phyloP scores from a whole-genome alignment of 2,888 invertebrate species.

The Mesorhabditis belari region DNA sequence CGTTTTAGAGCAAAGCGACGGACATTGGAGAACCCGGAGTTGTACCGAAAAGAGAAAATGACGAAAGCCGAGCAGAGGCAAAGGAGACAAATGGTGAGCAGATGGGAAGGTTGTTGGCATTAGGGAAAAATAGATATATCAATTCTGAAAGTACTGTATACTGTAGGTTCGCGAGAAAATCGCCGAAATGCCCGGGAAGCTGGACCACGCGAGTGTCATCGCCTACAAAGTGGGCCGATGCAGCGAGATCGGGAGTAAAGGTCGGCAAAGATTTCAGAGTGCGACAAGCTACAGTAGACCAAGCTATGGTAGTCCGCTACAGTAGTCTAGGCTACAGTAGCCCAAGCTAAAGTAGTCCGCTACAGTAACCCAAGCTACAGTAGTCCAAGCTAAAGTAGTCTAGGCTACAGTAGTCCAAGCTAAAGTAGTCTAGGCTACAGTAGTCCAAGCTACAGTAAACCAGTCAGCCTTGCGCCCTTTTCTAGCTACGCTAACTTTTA shows the following conservation, averaged over 20 bases:
- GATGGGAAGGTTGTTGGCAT: not conserved
- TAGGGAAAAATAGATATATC: not conserved
- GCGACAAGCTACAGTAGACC: no score
- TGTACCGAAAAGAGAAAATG: slow-evolving; percentile 59
- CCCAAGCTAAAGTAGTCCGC: no score
- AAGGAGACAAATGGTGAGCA: not conserved
- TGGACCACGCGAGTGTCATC: slow-evolving; percentile 73
- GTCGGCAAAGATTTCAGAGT: not conserved
- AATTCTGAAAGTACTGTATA: not conserved
- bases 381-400: no score
- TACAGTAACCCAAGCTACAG: no score
- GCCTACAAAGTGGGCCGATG: slow-evolving; percentile 70
- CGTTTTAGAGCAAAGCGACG: slow-evolving; percentile 68
- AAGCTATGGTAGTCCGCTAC: no score
- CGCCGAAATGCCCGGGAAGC: slow-evolving; percentile 73
- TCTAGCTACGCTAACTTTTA: no score
- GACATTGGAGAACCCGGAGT: slow-evolving; percentile 73
- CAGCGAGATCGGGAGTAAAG: not conserved
- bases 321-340: no score
- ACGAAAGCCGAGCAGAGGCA: slow-evolving; percentile 22
- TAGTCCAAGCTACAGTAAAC: no score
- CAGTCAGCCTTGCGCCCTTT: no score
- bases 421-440: no score
- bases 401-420: no score
- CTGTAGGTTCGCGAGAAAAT: slow-evolving; percentile 66